These are phyloP conservation scores for Blastobasis adustella DNA, from an alignment of 2,888 invertebrate genomes.

Conservation along the genomic window DNA sequence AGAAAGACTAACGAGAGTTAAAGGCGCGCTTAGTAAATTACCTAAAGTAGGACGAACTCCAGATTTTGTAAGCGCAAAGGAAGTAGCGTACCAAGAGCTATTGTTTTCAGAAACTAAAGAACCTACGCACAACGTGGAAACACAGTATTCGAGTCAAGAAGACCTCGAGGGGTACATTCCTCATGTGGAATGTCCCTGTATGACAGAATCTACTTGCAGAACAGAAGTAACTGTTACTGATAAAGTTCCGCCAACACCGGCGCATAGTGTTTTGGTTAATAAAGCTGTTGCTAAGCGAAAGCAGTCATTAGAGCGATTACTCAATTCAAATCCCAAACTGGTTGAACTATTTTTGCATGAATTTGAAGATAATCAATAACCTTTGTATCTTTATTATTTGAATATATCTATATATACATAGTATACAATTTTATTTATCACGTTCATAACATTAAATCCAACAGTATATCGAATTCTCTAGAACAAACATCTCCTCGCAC, in stretches of 20 bases:
- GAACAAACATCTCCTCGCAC: conserved; percentile 29
- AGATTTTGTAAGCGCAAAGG: conserved; percentile 29
- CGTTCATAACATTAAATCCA: too few relatives aligned
- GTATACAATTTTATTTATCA: neutral
- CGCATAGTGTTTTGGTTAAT: neutral
- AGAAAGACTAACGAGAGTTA: conserved; percentile 45
- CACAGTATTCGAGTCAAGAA: conserved; percentile 59
- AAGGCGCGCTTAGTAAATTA: conserved; percentile 32
- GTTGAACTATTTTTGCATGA: conserved; percentile 56
- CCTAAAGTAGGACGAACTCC: conserved; percentile 17
- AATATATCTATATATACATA: conserved; percentile 6
- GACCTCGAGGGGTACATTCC: conserved; percentile 18
- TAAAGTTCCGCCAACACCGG: neutral
- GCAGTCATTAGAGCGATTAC: conserved; percentile 33
- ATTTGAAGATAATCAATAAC: conserved; percentile 36
- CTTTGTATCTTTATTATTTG: conserved; percentile 15
- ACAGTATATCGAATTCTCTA: conserved; percentile 12
- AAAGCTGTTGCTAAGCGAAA: conserved; percentile 35
- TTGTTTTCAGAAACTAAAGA: conserved; percentile 48
- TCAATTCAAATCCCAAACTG: conserved; percentile 44
- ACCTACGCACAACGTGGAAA: conserved; percentile 33
- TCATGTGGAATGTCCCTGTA: neutral
- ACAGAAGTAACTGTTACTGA: neutral
- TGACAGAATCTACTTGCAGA: neutral
- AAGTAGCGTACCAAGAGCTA: conserved; percentile 31